Evolutionary conservation across 2,888 invertebrate species (phyloP), one percentile per base, ranked within the genome.

Genomic region (Poecilus cupreus): DNA sequence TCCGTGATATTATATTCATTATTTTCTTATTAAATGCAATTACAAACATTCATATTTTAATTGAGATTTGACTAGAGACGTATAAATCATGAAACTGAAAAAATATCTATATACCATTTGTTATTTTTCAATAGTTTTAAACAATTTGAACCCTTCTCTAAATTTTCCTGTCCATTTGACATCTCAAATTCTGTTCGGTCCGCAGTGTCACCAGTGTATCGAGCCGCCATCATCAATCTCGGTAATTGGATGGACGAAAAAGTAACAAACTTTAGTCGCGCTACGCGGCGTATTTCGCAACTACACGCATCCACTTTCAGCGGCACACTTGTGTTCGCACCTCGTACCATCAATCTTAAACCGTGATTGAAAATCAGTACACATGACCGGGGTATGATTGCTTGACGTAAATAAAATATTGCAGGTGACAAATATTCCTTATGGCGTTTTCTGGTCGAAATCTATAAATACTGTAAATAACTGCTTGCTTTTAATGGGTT

Each of bases 181-280:
- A 54, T 54, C 54, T 20, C 54, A 54, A 60, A 32, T 32, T 26
- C 60, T 60, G 16, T 60, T 32, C 32, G 26, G n/a, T 60, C n/a
- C 32, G 26, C 11, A 60, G 26, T 60, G 60, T 60, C 60, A 16
- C 60, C 54, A 54, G 54, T 46, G 46, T 60, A 60, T 60, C 60
- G 60, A 16, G 6, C 22, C 6, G 32, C 39, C 26, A 75, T 46
- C 78, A 78, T 78, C 78, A 78, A 78, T 78, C 78, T 64, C 64
- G 18, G 78, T 78, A 78, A 78, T 78, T 78, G 78, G 78, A 64
- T 78, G 60, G 43, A 64, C 39, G 57, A 68, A 68, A 78, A 78
- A 78, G 64, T 43, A 26, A 18, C 46, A 60, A 64, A 78, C 64
- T 46, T 46, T 18, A 22, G 57, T 24, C 11, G 39, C 60, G 60